Conservation (phyloP, 2,888 invertebrate species). For the Furcula furcula region DNA sequence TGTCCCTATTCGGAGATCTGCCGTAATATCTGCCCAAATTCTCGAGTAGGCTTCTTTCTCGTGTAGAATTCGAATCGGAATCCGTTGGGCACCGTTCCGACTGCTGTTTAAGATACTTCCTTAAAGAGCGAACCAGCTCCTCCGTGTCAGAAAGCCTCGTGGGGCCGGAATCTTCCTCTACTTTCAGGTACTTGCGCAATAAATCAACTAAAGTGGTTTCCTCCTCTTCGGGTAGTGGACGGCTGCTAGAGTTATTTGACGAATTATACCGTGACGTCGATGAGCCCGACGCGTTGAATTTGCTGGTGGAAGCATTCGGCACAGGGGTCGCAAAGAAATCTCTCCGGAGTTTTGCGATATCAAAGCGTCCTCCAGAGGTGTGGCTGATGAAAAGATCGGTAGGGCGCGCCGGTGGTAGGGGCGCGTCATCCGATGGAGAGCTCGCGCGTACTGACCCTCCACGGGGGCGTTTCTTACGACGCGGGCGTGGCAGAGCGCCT, state of each 20-base stretch:
- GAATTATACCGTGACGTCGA: slow-evolving; percentile 10
- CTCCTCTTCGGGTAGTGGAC: slow-evolving; percentile 63
- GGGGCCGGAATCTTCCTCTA: slow-evolving; percentile 78
- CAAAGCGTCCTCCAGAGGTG: slow-evolving; percentile 84
- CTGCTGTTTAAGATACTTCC: slow-evolving; percentile 77
- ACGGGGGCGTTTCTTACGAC: slow-evolving; percentile 79
- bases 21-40: slow-evolving; percentile 86
- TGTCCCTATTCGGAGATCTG: slow-evolving; percentile 84
- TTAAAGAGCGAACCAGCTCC: slow-evolving; percentile 84
- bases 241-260: slow-evolving; percentile 53
- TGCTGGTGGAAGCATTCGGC: slow-evolving; percentile 46
- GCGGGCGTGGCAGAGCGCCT: slow-evolving; percentile 84
- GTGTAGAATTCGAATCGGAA: slow-evolving; percentile 55
- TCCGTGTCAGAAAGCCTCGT: slow-evolving; percentile 78
- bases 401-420: slow-evolving; percentile 64
- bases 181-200: slow-evolving; percentile 84
- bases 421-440: slow-evolving; percentile 85
- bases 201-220: slow-evolving; percentile 83
- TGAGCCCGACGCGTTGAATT: slow-evolving; percentile 28
- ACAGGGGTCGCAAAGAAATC: slow-evolving; percentile 83
- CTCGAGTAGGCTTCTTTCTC: slow-evolving; percentile 81
- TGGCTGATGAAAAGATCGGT: slow-evolving; percentile 73
- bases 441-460: slow-evolving; percentile 86
- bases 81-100: slow-evolving; percentile 57
- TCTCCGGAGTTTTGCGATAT: slow-evolving; percentile 85